These are phyloP conservation scores for Lipotes vexillifer DNA, from an alignment of 2,113 vertebrate genomes.

Conservation along the genomic window DNA sequence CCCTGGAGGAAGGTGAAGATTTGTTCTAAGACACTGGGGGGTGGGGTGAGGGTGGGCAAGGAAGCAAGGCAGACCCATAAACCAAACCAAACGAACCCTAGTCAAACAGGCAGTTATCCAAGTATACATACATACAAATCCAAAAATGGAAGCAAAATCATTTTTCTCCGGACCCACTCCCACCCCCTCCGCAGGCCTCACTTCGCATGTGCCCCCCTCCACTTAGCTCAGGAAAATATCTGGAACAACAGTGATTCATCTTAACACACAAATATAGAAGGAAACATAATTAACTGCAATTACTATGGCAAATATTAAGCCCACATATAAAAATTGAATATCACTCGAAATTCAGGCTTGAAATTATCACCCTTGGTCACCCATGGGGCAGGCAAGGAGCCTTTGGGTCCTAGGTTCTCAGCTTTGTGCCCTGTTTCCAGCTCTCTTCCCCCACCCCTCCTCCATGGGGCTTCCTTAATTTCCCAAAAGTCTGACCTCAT, in stretches of 20 bases:
- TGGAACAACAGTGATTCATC: not conserved
- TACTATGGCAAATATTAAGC: not conserved
- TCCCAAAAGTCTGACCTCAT: not conserved
- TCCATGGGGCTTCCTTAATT: not conserved
- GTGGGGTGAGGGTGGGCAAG: rapidly evolving
- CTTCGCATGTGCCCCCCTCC: not conserved
- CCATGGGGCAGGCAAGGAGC: not conserved
- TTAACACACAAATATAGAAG: not conserved
- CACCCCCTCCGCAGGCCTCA: not conserved
- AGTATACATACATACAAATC: not conserved
- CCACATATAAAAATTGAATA: not conserved
- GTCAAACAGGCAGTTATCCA: not conserved
- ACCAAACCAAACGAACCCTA: not conserved
- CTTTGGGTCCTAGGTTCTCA: not conserved
- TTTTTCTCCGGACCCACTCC: not conserved
- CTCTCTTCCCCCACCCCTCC: not conserved
- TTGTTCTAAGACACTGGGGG: not conserved
- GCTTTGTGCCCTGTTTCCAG: not conserved
- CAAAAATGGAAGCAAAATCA: not conserved
- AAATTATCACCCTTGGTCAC: not conserved
- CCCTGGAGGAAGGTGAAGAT: not conserved
- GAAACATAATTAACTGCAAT: not conserved
- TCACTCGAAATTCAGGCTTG: not conserved
- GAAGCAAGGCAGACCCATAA: not conserved
- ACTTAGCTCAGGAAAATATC: not conserved